These are phyloP conservation scores for Meloidogyne floridensis DNA, from an alignment of 1,140 invertebrate species.

Conservation along the genomic window DNA sequence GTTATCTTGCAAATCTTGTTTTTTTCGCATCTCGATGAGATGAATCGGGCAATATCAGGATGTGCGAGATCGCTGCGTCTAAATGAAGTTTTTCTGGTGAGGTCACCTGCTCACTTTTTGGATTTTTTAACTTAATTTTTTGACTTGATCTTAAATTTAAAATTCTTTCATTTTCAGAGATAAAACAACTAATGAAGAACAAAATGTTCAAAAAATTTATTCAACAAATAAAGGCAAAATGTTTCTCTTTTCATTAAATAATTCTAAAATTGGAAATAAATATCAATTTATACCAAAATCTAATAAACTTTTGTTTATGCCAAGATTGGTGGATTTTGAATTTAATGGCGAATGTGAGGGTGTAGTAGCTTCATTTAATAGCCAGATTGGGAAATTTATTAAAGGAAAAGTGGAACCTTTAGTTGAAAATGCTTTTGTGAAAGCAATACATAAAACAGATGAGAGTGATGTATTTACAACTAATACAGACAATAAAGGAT, in stretches of 20 bases:
- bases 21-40: no score
- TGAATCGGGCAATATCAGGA: no score
- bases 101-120: no score
- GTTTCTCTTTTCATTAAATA: conserved; percentile 14
- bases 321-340: conserved; percentile 71
- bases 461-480: neutral
- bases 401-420: conserved; percentile 24
- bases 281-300: conserved; percentile 68
- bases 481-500: conserved; percentile 25
- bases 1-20: no score
- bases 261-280: conserved; percentile 56
- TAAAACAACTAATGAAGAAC: neutral
- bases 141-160: neutral
- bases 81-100: no score
- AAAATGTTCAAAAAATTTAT: neutral
- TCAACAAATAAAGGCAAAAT: conserved; percentile 68
- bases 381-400: conserved; percentile 42
- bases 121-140: neutral
- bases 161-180: neutral
- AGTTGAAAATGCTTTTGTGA: conserved; percentile 25
- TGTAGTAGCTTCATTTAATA: conserved; percentile 72
- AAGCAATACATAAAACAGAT: conserved; percentile 21
- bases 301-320: conserved; percentile 75
- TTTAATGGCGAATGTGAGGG: conserved; percentile 67
- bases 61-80: no score